These are phyloP conservation scores for Tethya wilhelma DNA, from an alignment of 37 sponge, comb jelly and placozoan species.

Conservation along the genomic window DNA sequence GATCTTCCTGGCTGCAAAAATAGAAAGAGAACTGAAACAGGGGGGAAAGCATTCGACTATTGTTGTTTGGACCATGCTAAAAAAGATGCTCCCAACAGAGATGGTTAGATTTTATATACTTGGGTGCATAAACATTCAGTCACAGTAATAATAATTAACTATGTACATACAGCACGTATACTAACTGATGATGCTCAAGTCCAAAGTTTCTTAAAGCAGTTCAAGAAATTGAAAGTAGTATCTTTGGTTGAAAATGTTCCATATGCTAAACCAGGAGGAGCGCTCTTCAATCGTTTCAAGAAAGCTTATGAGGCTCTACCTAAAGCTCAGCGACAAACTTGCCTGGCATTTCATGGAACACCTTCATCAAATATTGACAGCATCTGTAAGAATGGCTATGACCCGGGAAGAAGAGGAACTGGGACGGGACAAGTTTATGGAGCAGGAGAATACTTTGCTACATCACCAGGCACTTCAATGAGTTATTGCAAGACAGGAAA, in stretches of 20 bases:
- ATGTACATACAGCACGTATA: too few relatives aligned
- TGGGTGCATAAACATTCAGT: too few relatives aligned
- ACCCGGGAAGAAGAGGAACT: constrained; percentile 37
- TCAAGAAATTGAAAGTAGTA: constrained; percentile 49
- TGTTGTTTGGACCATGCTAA: too few relatives aligned
- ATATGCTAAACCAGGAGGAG: constrained; percentile 76
- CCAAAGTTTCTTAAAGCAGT: constrained; percentile 61
- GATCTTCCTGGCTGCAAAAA: too few relatives aligned
- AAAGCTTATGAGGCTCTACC: constrained; percentile 39
- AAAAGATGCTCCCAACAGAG: too few relatives aligned
- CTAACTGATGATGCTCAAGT: constrained; percentile 49
- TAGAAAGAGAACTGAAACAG: too few relatives aligned
- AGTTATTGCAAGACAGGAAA: constrained; percentile 71
- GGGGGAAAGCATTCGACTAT: too few relatives aligned
- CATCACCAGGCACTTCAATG: constrained; percentile 51
- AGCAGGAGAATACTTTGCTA: constrained; percentile 87
- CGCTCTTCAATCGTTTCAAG: constrained; percentile 61
- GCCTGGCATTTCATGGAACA: constrained; percentile 84
- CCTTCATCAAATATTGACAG: constrained; percentile 63
- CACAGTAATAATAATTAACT: too few relatives aligned
- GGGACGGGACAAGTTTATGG: constrained; percentile 81
- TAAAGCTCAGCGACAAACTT: constrained; percentile 61
- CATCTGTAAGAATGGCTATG: constrained; percentile 80
- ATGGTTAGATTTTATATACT: too few relatives aligned
- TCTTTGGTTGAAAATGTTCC: constrained; percentile 65